These are phyloP conservation scores for Falco punctatus DNA, from an alignment of 2,113 vertebrate genomes.

Conservation along the genomic window DNA sequence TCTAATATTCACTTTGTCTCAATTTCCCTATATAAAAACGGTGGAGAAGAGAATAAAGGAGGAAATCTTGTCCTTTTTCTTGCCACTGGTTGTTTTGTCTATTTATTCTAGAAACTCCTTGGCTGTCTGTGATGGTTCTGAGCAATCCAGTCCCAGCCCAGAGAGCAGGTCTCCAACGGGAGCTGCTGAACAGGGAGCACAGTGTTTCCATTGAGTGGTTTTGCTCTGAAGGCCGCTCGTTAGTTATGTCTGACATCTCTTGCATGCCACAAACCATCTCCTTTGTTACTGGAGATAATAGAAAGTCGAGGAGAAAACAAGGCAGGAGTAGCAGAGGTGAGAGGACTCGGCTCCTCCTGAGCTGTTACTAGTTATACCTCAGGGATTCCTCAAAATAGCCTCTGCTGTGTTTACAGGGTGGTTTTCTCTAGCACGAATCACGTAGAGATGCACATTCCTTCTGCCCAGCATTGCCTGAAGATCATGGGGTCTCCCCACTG, in stretches of 20 bases:
- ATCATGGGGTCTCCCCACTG: neutral
- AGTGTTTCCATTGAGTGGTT: neutral
- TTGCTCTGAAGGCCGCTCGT: neutral
- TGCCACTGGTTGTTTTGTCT: neutral
- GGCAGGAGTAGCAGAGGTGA: neutral
- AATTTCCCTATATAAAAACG: neutral
- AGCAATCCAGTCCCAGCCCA: neutral
- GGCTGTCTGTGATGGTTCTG: neutral
- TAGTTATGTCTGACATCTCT: neutral
- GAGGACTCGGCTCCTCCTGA: neutral
- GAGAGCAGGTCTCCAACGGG: neutral
- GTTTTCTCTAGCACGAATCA: neutral
- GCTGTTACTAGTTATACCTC: slow-evolving; percentile 3
- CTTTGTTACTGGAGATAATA: neutral
- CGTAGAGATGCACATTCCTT: neutral
- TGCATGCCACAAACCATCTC: neutral
- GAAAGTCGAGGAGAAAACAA: neutral
- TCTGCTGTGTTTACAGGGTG: neutral
- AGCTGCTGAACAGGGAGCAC: neutral
- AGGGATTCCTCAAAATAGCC: neutral
- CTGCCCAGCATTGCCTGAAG: neutral
- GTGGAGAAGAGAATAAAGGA: neutral
- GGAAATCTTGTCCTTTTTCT: neutral
- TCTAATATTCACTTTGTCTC: neutral
- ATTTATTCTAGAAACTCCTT: neutral